Percentiles rank a stretch among this genome's conserved stretches.
phyloP scores from a whole-genome alignment of 2,797 vertebrate species.

The Aphelocoma californica region DNA sequence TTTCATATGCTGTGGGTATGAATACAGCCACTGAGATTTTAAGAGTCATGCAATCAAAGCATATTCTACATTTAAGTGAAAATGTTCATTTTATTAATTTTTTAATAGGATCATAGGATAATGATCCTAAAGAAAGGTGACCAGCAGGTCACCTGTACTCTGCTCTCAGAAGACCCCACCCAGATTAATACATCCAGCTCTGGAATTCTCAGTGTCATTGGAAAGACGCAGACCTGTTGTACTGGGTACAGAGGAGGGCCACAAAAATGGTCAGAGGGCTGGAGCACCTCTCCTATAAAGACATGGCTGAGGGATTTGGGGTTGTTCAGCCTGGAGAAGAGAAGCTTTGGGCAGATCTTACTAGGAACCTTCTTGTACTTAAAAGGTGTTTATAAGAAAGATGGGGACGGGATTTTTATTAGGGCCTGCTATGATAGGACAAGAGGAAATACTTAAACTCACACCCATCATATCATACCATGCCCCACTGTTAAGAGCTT shows the following conservation, averaged over 20 bases:
- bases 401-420: neutral
- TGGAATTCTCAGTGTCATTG: neutral
- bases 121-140: neutral
- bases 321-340: neutral
- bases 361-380: neutral
- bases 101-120: neutral
- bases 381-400: neutral
- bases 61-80: neutral
- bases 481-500: neutral
- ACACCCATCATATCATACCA: neutral
- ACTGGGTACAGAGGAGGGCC: neutral
- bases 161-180: neutral
- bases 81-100: neutral
- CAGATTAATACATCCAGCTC: neutral
- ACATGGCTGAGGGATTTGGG: neutral
- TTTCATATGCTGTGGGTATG: neutral
- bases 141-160: neutral
- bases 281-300: neutral
- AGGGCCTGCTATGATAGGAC: neutral
- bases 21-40: neutral
- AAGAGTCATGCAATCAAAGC: neutral
- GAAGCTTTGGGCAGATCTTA: neutral
- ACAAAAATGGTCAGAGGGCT: neutral
- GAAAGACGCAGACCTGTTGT: neutral
- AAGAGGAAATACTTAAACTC: neutral